These are phyloP conservation scores for Gnathonemus longibarbis DNA, from an alignment of 2,113 vertebrate genomes.

Conservation along the genomic window DNA sequence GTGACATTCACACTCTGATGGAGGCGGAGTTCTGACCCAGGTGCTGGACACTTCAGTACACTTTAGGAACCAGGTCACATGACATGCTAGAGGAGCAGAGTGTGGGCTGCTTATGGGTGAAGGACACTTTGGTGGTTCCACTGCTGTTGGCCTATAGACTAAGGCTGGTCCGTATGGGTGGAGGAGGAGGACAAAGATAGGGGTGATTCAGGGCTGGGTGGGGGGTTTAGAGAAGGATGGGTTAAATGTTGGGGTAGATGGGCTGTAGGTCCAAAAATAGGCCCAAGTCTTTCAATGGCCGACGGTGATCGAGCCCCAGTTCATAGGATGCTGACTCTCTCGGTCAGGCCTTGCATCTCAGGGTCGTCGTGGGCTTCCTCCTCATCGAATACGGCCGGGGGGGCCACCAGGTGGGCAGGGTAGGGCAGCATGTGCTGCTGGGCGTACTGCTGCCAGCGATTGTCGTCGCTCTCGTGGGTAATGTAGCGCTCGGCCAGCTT, in stretches of 20 bases:
- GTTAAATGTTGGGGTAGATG: background rate
- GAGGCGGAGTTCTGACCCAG: background rate
- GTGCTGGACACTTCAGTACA: background rate
- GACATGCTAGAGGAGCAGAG: background rate
- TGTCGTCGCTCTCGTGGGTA: slow-evolving; percentile 86
- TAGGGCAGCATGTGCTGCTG: slow-evolving; percentile 62
- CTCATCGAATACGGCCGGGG: slow-evolving; percentile 41
- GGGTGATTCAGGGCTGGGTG: background rate
- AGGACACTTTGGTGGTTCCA: background rate
- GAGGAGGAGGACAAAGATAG: background rate
- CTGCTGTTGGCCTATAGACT: background rate
- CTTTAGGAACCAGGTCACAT: background rate
- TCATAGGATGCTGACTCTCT: slow-evolving; percentile 84
- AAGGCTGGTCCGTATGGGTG: background rate
- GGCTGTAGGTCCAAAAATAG: background rate
- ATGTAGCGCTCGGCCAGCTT: slow-evolving; percentile 81
- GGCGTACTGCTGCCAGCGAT: slow-evolving; percentile 76
- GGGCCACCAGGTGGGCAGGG: slow-evolving; percentile 60
- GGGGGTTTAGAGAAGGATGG: background rate
- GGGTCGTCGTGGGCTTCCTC: slow-evolving; percentile 52
- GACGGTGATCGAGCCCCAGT: background rate
- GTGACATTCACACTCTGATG: background rate
- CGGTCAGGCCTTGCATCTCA: slow-evolving; percentile 76
- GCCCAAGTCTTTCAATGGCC: background rate
- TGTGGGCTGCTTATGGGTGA: background rate